A percentile compares a stretch with the other conserved stretches of the same genome.
phyloP scores from a whole-genome alignment of 2,888 invertebrate species.

The Stenodema calcarata region DNA sequence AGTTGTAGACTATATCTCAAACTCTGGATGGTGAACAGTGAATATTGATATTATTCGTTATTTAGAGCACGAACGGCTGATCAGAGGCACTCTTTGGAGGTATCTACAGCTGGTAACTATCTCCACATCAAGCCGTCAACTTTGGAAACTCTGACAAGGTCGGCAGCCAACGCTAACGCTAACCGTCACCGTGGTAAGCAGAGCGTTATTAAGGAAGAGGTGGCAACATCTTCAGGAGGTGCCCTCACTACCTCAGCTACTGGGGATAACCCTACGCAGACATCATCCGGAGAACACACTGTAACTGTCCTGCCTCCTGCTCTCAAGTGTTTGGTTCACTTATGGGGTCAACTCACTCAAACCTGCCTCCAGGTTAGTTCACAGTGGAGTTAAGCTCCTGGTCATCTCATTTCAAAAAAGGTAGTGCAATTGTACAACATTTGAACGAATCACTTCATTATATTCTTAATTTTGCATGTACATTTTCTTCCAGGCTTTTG shows the following conservation, averaged over 20 bases:
- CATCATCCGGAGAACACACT: conserved; percentile 65
- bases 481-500: conserved; percentile 53
- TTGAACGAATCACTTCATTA: too few species aligned
- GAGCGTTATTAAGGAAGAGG: conserved; percentile 61
- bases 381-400: too few species aligned
- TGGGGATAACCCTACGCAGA: neutral
- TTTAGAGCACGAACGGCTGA: conserved; percentile 69
- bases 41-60: neutral
- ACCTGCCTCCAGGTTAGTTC: conserved; percentile 71
- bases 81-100: conserved; percentile 89
- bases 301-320: conserved; percentile 86
- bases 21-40: too few species aligned
- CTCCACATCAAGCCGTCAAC: conserved; percentile 80
- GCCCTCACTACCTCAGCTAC: neutral
- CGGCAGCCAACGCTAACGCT: conserved; percentile 79
- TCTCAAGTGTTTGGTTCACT: conserved; percentile 81
- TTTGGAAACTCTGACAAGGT: conserved; percentile 76
- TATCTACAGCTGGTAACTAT: conserved; percentile 72
- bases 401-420: too few species aligned
- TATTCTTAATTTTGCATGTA: neutral
- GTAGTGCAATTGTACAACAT: too few species aligned
- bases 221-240: neutral
- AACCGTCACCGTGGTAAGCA: conserved; percentile 70
- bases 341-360: conserved; percentile 86
- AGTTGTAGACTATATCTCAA: conserved; percentile 51